Percentiles rank a stretch among this genome's conserved stretches.
These are phyloP conservation scores for Chiloscyllium punctatum DNA, from an alignment of 2,797 vertebrate species.

Conservation along the genomic window DNA sequence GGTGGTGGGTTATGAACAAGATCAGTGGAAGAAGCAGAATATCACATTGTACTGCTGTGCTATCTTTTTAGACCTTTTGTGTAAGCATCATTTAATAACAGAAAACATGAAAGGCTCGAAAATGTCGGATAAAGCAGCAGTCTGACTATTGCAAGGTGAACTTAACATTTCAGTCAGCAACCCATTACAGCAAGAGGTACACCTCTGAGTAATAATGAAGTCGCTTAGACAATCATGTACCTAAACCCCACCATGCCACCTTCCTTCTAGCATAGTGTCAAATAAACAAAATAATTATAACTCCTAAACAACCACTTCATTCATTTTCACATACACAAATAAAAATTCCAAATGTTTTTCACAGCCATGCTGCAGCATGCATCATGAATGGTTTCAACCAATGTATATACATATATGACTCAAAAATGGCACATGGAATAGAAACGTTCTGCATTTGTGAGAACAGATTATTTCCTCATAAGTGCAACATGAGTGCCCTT, in stretches of 20 bases:
- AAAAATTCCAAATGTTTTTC: not conserved
- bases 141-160: not conserved
- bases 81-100: not conserved
- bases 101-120: not conserved
- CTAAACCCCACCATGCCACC: not conserved
- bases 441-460: not conserved
- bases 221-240: not conserved
- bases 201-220: not conserved
- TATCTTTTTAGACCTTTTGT: not conserved
- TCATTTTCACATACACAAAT: not conserved
- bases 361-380: not conserved
- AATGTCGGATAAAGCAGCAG: not conserved
- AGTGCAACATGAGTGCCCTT: not conserved
- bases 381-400: not conserved
- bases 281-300: not conserved
- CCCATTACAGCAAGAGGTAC: not conserved
- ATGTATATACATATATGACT: not conserved
- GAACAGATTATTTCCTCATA: not conserved
- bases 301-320: not conserved
- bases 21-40: not conserved
- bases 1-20: not conserved
- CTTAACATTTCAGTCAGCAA: not conserved
- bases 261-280: not conserved
- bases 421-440: not conserved
- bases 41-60: not conserved